These are phyloP conservation scores for Agrilus planipennis DNA, from an alignment of 1,140 invertebrate species.

Conservation along the genomic window DNA sequence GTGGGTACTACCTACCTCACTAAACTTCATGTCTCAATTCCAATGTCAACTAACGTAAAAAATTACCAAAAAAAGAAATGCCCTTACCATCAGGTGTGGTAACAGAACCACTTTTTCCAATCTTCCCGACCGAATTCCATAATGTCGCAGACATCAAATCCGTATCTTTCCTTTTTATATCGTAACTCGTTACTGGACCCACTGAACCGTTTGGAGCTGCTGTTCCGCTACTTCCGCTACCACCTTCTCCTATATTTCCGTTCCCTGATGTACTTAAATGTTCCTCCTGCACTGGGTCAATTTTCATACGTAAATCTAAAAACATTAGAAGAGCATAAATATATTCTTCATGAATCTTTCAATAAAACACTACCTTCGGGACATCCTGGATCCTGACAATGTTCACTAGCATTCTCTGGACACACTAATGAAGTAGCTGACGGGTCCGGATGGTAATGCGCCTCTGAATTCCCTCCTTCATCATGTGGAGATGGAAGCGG, in stretches of 20 bases:
- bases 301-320: slow-evolving; percentile 50
- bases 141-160: slow-evolving; percentile 39
- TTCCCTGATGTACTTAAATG: slow-evolving; percentile 38
- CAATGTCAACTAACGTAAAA: too few species aligned
- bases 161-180: slow-evolving; percentile 30
- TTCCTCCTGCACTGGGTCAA: slow-evolving; percentile 42
- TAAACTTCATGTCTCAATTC: too few species aligned
- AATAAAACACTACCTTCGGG: slow-evolving; percentile 34
- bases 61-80: too few species aligned
- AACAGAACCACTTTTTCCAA: slow-evolving; percentile 43
- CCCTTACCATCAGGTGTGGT: slow-evolving; percentile 45
- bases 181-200: slow-evolving; percentile 27
- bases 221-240: slow-evolving; percentile 24
- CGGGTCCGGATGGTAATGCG: slow-evolving; percentile 28
- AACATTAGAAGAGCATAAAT: slow-evolving; percentile 8
- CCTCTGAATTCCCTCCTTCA: slow-evolving; percentile 26
- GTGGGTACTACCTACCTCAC: too few species aligned
- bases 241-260: slow-evolving; percentile 33
- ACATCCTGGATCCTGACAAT: slow-evolving; percentile 33
- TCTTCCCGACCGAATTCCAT: slow-evolving; percentile 40
- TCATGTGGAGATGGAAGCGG: slow-evolving; percentile 27
- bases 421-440: slow-evolving; percentile 29
- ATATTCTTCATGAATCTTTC: background rate
- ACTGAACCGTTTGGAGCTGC: slow-evolving; percentile 32
- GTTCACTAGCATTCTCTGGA: slow-evolving; percentile 26